These are phyloP conservation scores for Pantelozetes paolii DNA, from an alignment of 2,888 invertebrate species.

Conservation along the genomic window DNA sequence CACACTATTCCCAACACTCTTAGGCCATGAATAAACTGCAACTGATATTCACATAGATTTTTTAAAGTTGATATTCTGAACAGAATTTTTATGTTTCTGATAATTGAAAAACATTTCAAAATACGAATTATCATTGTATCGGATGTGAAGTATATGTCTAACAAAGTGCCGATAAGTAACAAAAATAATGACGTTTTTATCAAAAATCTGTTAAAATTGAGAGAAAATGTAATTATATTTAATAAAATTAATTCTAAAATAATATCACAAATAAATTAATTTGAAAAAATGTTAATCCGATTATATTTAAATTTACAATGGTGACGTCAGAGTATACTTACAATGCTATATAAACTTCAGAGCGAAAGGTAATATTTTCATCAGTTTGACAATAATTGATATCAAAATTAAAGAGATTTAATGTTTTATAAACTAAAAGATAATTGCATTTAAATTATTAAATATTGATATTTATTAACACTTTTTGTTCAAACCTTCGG, in stretches of 20 bases:
- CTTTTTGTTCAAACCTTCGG: too few species aligned
- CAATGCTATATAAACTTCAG: slow-evolving; percentile 4
- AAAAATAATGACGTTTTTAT: not conserved
- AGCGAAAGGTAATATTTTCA: not conserved
- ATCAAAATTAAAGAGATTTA: slow-evolving; percentile 12
- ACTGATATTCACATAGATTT: not conserved
- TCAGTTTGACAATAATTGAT: slow-evolving; percentile 36
- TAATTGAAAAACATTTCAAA: slow-evolving; percentile 31
- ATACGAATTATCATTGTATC: not conserved
- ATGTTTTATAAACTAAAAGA: slow-evolving; percentile 16
- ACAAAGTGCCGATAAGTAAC: slow-evolving; percentile 12
- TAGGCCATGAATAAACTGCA: slow-evolving; percentile 38
- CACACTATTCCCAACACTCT: slow-evolving; percentile 25
- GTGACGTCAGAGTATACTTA: slow-evolving; percentile 20
- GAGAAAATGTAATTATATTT: too few species aligned
- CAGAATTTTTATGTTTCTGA: slow-evolving; percentile 25
- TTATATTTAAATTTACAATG: too few species aligned
- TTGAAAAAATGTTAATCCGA: not conserved
- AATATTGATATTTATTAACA: not conserved
- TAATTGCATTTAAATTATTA: not conserved
- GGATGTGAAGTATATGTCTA: slow-evolving; percentile 5
- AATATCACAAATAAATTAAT: not conserved
- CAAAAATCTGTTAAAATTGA: slow-evolving; percentile 8
- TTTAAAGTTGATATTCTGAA: slow-evolving; percentile 11
- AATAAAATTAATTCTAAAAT: not conserved